These are phyloP conservation scores for Lophius piscatorius DNA, from an alignment of 2,113 vertebrate genomes.

Conservation along the genomic window DNA sequence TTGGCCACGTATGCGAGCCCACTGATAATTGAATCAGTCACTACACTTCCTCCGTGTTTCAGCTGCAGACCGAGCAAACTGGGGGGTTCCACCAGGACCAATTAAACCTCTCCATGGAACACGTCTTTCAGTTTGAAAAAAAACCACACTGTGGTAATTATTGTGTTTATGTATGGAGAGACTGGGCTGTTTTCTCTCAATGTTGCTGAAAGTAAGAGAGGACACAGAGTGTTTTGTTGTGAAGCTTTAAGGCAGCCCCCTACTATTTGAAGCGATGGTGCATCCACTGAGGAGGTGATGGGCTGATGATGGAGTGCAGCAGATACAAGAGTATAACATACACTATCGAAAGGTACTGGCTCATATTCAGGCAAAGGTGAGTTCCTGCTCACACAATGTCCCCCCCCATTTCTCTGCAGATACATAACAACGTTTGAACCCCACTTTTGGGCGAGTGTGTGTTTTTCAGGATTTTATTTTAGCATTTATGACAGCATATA, in stretches of 20 bases:
- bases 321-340: slow-evolving; percentile 28
- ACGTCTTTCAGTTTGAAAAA: slow-evolving; percentile 11
- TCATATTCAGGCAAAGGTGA: slow-evolving; percentile 25
- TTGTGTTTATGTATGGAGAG: slow-evolving; percentile 45
- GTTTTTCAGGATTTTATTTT: slow-evolving; percentile 6
- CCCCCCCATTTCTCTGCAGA: slow-evolving; percentile 20
- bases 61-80: slow-evolving; percentile 38
- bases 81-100: slow-evolving; percentile 33
- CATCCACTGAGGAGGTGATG: slow-evolving; percentile 29
- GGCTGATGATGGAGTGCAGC: slow-evolving; percentile 47
- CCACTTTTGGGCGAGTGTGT: neutral
- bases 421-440: slow-evolving; percentile 1
- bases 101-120: slow-evolving; percentile 35
- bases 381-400: slow-evolving; percentile 26
- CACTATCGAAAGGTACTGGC: slow-evolving; percentile 27
- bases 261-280: slow-evolving; percentile 19
- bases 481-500: neutral
- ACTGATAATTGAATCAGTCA: slow-evolving; percentile 69
- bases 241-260: slow-evolving; percentile 15
- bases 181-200: slow-evolving; percentile 13
- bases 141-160: slow-evolving; percentile 48
- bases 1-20: slow-evolving; percentile 49
- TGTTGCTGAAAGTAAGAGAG: slow-evolving; percentile 11
- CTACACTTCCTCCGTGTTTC: slow-evolving; percentile 39
- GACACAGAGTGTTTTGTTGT: slow-evolving; percentile 3